Percentiles rank a stretch among this genome's conserved stretches.
Evolutionary conservation across 2,113 vertebrate genomes (phyloP).

Genomic region (Salvator merianae): DNA sequence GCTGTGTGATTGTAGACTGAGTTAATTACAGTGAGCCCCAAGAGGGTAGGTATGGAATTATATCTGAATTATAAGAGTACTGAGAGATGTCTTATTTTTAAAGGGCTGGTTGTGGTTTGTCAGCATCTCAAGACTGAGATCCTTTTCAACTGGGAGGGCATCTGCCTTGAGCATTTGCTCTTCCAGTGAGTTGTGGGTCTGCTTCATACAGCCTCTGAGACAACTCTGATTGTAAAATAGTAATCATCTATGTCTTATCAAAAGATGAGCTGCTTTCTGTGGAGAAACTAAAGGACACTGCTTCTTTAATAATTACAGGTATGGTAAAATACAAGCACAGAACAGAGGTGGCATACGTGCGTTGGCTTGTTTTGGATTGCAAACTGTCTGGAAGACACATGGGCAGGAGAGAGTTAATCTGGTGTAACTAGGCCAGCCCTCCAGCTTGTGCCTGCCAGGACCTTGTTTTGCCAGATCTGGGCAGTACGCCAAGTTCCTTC

Average conservation of each 20-base stretch:
- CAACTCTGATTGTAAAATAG: background rate
- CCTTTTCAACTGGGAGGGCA: background rate
- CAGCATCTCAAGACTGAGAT: background rate
- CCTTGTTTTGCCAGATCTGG: constrained; percentile 29
- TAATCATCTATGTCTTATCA: background rate
- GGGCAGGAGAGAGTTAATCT: constrained; percentile 35
- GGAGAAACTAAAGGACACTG: too few species aligned
- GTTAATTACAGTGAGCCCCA: too few species aligned
- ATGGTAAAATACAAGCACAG: background rate
- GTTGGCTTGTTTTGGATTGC: background rate
- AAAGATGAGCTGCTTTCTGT: too few species aligned
- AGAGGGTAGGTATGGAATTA: too few species aligned
- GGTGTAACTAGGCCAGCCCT: constrained; percentile 33
- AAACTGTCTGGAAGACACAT: background rate
- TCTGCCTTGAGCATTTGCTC: background rate
- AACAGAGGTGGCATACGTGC: background rate
- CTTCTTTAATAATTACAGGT: background rate
- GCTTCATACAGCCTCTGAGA: background rate
- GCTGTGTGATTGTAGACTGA: too few species aligned
- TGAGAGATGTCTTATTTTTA: too few species aligned
- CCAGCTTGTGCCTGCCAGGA: constrained; percentile 1
- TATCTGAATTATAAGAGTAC: too few species aligned
- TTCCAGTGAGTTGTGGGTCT: too few species aligned
- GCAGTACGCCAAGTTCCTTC: constrained; percentile 41
- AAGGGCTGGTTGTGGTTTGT: background rate